Base-by-base conservation (phyloP, 2,888 invertebrate genomes). In the Orthonevra nobilis region DNA sequence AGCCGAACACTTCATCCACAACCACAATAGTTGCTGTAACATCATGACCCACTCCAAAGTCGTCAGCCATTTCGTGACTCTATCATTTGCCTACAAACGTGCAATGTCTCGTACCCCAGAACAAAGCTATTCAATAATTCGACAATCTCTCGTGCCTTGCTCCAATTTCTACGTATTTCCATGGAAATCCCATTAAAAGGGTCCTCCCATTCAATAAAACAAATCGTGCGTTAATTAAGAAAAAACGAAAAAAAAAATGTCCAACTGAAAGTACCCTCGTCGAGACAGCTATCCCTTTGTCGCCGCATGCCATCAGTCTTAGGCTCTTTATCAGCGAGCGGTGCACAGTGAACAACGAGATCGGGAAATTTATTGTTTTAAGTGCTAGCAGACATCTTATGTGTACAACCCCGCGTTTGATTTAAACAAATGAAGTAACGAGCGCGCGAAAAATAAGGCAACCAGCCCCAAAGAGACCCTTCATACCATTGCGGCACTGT, bases 281-380 rank as follows among this genome's bases (percentile, higher is more conserved):
- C 30, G 26, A 26, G 23, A 23, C 34, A 64, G 48, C 36, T 75
- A 68, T 64, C 64, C 52, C 64, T 72, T 77, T 79, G 60, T 66
- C 66, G 64, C 42, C 23, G 38, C 61, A 68, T 61, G 66, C 66
- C 79, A 79, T 79, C 66, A 66, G 66, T 73, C 79, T 79, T 66
- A 20, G 72, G 54, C 34, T 61, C 66, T 61, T 79, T 79, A 73
- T 79, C 79, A 73, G 50, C 40, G 66, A 46, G 70, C 52, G 46
- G 36, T 32, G 46, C 38, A 72, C 23, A 34, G 46, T 40, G 28
- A 64, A 46, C 64, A 77, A 77, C 77, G 52, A 70, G 73, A 72
- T 66, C 61, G 26, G 54, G 68, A 66, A 79, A 79, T 79, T 79
- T 79, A 79, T 79, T 79, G 79, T 79, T 79, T 79, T 73, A 79